Evolutionary conservation across 2,113 vertebrate genomes (phyloP), one percentile per base, ranked within the genome.

Genomic region (Nothocercus nigrocapillus): DNA sequence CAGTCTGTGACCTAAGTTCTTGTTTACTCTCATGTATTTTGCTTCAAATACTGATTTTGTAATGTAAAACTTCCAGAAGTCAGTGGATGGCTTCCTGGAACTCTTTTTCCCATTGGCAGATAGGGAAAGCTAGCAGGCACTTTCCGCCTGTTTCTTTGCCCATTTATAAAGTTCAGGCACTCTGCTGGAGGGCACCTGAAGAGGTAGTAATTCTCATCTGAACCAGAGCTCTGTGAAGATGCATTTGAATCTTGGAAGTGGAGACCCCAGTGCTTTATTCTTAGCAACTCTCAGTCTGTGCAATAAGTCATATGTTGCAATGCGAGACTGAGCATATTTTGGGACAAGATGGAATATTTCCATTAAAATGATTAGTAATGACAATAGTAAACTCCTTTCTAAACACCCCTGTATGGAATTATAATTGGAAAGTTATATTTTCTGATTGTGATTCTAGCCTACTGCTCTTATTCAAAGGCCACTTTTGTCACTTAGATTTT

Each of bases 1-100:
- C 0, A 1, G 42, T 74, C 51, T 68, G 25, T 90, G 88, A 34
- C n/a, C 36, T 59, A 80, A 0, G 0, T 78, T 24, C 20, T 79
- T 86, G 40, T 86, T 21, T 86, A 1, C 58, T 88, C 4, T 69
- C 25, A n/a, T 78, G 20, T 70, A 72, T 92, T 88, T 86, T 94
- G 51, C 76, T 58, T 81, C 7, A 30, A 63, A 89, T 72, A 61
- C 56, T 61, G 59, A 74, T 77, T 93, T 88, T 40, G 32, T 64
- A 54, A 62, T 13, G 38, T 38, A 86, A 53, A 92, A 81, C 47
- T 68, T 88, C 13, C 13, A 69, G 66, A 36, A 79, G 12, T 62
- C 82, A 82, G 27, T 45, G 38, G 36, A 42, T 85, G 64, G 91
- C 42, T 47, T 86, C 25, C 34, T n/a, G 49, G 75, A 90, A 72